Percentiles rank a stretch among this genome's conserved stretches.
These are phyloP conservation scores for Ctenoplectra terminalis DNA, from an alignment of 1,140 invertebrate species.

Conservation along the genomic window DNA sequence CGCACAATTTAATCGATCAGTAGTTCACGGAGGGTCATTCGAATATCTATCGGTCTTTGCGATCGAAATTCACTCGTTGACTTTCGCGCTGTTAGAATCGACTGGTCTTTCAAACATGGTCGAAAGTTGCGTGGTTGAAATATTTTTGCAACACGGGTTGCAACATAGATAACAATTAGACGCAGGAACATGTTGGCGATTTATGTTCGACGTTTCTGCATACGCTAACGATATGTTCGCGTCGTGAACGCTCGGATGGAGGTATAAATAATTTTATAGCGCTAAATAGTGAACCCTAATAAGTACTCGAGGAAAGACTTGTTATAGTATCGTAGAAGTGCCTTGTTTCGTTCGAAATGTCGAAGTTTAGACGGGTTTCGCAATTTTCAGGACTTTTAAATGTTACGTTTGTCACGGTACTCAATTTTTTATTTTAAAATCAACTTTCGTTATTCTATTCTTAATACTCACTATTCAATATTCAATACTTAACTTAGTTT, in stretches of 20 bases:
- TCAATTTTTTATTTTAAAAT: too few species aligned
- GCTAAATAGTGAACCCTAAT: background rate
- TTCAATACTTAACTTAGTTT: too few species aligned
- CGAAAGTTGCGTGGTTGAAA: too few species aligned
- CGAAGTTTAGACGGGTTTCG: too few species aligned
- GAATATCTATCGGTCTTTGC: background rate
- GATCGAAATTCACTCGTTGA: background rate
- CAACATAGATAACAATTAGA: background rate
- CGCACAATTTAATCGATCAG: background rate
- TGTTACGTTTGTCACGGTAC: too few species aligned
- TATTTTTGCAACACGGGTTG: background rate
- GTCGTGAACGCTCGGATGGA: background rate
- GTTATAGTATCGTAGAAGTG: background rate
- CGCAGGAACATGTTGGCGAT: background rate
- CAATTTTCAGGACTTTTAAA: too few species aligned
- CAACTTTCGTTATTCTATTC: too few species aligned
- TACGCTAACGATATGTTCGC: background rate
- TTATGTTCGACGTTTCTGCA: background rate
- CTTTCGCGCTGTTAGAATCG: background rate
- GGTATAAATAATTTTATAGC: background rate
- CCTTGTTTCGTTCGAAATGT: background rate
- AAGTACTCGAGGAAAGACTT: background rate
- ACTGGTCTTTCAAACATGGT: too few species aligned
- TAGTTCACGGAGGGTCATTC: background rate
- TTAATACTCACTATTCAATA: too few species aligned